A percentile compares a stretch with the other conserved stretches of the same genome.
These are phyloP conservation scores for Trypoxylon attenuatum DNA, from an alignment of 2,888 invertebrate species.

Conservation along the genomic window DNA sequence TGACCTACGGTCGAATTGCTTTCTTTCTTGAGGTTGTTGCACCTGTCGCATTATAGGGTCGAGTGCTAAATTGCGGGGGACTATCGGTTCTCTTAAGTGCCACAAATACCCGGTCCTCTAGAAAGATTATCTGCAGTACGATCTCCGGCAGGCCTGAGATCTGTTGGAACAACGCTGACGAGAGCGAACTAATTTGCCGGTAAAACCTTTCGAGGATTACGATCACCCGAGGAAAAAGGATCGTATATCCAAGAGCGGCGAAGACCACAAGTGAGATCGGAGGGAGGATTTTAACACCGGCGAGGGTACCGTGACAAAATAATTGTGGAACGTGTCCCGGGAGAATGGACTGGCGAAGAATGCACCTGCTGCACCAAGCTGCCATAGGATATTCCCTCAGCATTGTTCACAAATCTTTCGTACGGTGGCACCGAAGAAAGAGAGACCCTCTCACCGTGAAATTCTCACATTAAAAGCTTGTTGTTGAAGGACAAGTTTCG, in stretches of 20 bases:
- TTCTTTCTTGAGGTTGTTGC: not conserved
- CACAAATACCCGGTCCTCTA: constrained; percentile 8
- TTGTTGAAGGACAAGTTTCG: no score
- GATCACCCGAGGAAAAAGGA: constrained; percentile 6
- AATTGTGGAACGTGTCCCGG: constrained; percentile 37
- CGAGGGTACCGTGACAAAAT: constrained; percentile 29
- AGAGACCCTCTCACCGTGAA: no score
- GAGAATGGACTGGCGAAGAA: constrained; percentile 26
- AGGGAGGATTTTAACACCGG: not conserved
- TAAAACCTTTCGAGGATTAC: not conserved
- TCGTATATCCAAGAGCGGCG: constrained; percentile 25
- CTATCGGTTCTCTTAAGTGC: not conserved
- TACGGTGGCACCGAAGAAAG: constrained; percentile 7
- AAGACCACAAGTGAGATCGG: constrained; percentile 14
- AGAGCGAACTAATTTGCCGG: constrained; percentile 36
- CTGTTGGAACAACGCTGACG: not conserved
- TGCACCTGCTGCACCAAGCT: constrained; percentile 25
- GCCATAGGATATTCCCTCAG: constrained; percentile 28
- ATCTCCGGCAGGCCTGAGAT: not conserved
- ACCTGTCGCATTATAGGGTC: not conserved
- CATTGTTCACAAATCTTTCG: constrained; percentile 17
- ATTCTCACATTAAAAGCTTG: no score
- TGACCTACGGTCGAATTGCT: not conserved
- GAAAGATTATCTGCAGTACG: constrained; percentile 19
- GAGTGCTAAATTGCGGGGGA: not conserved